A percentile compares a stretch with the other conserved stretches of the same genome.
These are phyloP conservation scores for Ahaetulla prasina DNA, from an alignment of 2,113 vertebrate species.

Conservation along the genomic window DNA sequence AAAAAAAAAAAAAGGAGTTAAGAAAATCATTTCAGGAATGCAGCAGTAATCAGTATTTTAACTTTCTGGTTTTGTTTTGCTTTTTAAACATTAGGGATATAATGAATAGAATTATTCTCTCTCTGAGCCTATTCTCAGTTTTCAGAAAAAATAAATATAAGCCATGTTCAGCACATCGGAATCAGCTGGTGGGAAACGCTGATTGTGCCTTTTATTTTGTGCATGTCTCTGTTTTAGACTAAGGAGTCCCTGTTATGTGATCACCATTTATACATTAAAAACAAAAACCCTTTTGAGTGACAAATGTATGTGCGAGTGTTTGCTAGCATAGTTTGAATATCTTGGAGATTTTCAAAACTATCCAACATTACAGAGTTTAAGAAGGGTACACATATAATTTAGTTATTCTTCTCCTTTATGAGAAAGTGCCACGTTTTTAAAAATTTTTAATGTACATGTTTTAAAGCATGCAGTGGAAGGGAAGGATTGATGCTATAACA, in stretches of 20 bases:
- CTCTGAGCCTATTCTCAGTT: not conserved
- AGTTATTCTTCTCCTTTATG: slow-evolving; percentile 17
- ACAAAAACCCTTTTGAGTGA: accelerated
- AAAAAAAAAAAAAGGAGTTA: slow-evolving; percentile 45
- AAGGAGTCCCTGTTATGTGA: not conserved
- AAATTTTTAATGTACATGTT: not conserved
- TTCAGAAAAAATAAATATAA: not conserved
- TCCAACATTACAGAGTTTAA: not conserved
- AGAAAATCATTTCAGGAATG: slow-evolving; percentile 48
- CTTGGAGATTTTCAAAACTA: not conserved
- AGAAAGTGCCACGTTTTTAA: not conserved
- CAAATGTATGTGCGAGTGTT: accelerated
- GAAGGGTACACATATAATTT: not conserved
- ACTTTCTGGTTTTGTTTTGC: slow-evolving; percentile 39
- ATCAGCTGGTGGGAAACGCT: slow-evolving; percentile 29
- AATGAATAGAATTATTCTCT: slow-evolving; percentile 1
- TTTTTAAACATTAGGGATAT: slow-evolving; percentile 50
- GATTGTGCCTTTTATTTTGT: slow-evolving; percentile 15
- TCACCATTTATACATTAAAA: not conserved
- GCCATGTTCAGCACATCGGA: slow-evolving; percentile 43
- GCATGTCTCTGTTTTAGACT: slow-evolving; percentile 30
- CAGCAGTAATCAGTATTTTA: slow-evolving; percentile 42
- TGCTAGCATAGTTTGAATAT: accelerated
- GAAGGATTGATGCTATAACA: slow-evolving; percentile 25
- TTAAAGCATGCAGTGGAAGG: not conserved